These are phyloP conservation scores for Mechanitis messenoides DNA, from an alignment of 2,888 invertebrate species.

Conservation along the genomic window DNA sequence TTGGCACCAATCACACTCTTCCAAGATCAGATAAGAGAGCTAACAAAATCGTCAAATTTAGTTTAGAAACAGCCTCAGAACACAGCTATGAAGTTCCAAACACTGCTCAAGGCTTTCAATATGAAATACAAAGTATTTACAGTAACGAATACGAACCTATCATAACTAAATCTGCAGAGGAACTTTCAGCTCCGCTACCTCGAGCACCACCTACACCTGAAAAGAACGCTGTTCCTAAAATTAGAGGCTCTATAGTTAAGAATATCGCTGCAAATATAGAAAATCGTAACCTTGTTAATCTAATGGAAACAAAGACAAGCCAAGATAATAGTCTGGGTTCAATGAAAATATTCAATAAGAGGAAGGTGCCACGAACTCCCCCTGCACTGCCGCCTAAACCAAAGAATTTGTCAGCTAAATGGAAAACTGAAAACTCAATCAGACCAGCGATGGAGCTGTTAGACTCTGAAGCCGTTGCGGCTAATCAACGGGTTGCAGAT, in stretches of 20 bases:
- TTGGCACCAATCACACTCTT: slow-evolving; percentile 54
- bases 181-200: slow-evolving; percentile 53
- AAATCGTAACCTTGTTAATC: slow-evolving; percentile 53
- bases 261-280: slow-evolving; percentile 71
- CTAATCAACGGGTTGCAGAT: slow-evolving; percentile 77
- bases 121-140: slow-evolving; percentile 80
- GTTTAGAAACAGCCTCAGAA: slow-evolving; percentile 71
- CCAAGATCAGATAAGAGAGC: slow-evolving; percentile 65
- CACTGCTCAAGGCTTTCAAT: slow-evolving; percentile 71
- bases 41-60: slow-evolving; percentile 73
- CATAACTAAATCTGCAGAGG: slow-evolving; percentile 67
- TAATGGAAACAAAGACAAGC: slow-evolving; percentile 68
- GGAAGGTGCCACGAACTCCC: slow-evolving; percentile 80
- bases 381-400: slow-evolving; percentile 88
- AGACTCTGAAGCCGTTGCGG: slow-evolving; percentile 77
- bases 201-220: slow-evolving; percentile 47
- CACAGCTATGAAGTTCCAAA: slow-evolving; percentile 80
- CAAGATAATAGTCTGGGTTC: slow-evolving; percentile 56
- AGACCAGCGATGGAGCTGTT: slow-evolving; percentile 61
- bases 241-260: slow-evolving; percentile 71
- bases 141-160: slow-evolving; percentile 86
- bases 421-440: slow-evolving; percentile 74
- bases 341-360: slow-evolving; percentile 70
- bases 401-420: slow-evolving; percentile 82
- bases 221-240: slow-evolving; percentile 57